These are phyloP conservation scores for Uloborus diversus DNA, from an alignment of 1,140 invertebrate species.

Conservation along the genomic window DNA sequence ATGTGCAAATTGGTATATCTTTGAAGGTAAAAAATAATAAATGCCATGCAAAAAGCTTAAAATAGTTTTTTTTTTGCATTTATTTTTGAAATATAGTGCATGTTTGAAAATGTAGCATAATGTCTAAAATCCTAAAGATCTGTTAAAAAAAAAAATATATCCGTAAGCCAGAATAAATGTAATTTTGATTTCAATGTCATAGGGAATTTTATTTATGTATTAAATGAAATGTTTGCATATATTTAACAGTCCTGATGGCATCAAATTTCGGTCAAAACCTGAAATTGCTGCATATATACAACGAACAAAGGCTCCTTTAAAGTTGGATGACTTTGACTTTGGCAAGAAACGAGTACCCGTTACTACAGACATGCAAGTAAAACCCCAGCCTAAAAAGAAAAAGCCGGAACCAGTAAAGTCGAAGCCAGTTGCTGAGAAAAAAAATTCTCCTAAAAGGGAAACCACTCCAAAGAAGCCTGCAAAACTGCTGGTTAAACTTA, in stretches of 20 bases:
- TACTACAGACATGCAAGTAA: background rate
- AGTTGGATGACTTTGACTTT: conserved; percentile 39
- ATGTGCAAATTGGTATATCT: no score
- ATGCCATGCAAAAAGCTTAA: no score
- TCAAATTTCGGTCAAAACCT: conserved; percentile 41
- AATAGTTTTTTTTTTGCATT: no score
- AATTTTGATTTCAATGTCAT: no score
- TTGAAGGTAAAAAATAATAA: no score
- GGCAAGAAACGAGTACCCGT: conserved; percentile 8
- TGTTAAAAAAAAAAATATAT: no score
- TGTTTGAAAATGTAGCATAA: no score
- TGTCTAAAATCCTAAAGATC: no score
- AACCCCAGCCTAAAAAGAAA: conserved; percentile 15
- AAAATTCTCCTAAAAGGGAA: background rate
- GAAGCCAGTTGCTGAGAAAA: background rate
- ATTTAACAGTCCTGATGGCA: conserved; percentile 35
- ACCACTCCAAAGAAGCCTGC: background rate
- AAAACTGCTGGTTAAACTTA: conserved; percentile 26
- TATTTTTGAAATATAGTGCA: no score
- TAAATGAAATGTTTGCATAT: no score
- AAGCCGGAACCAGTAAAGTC: conserved; percentile 6
- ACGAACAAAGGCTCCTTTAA: conserved; percentile 27
- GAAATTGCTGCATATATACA: conserved; percentile 26
- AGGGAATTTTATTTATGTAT: no score
- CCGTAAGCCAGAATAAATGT: no score